Base-by-base conservation (phyloP, 2,113 vertebrate species). In the Prolemur simus region DNA sequence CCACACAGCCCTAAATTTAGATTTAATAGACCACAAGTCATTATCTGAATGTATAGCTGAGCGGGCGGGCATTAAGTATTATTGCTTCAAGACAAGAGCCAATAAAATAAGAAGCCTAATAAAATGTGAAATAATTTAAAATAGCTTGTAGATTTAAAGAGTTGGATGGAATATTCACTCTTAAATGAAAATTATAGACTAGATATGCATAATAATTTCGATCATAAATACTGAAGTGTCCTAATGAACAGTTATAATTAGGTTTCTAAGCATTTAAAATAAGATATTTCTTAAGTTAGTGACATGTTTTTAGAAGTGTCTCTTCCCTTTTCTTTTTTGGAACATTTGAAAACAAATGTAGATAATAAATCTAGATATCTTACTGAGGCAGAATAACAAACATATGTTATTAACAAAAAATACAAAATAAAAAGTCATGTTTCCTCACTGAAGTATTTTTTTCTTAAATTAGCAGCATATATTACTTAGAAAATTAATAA, bases 51-150 rank as follows among this genome's bases (percentile, higher is more conserved):
- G 5, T 77, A 64, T 10, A 76, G 29, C 64, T 91, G 37, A 54
- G 17, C 11, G 45, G 15, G 17, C 11, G 45, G 15, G 52, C 9
- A 13, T 68, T 88, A 87, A 34, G 29, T 73, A 89, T 58, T 93
- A 82, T 2, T 66, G 27, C 60, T 95, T 76, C 4, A 81, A 88
- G 73, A 91, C 14, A 94, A 94, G 68, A 63, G 52, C 27, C 83
- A 69, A 5, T 76, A 82, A 86, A 93, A 77, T 76, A 87, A 68
- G 9, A 83, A 37, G 17, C 29, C 21, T 54, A 60, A 82, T 56
- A 96, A 78, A 91, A 89, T 66, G 8, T 71, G n/a, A 69, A 97
- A 92, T 73, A 71, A 95, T 85, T 85, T 88, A 49, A 90, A 92
- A 82, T 27, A 94, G 39, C 17, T 78, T 49, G n/a, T 60, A 56